Conservation (phyloP, 1,140 invertebrate species). For the Drosophila mauritiana region DNA sequence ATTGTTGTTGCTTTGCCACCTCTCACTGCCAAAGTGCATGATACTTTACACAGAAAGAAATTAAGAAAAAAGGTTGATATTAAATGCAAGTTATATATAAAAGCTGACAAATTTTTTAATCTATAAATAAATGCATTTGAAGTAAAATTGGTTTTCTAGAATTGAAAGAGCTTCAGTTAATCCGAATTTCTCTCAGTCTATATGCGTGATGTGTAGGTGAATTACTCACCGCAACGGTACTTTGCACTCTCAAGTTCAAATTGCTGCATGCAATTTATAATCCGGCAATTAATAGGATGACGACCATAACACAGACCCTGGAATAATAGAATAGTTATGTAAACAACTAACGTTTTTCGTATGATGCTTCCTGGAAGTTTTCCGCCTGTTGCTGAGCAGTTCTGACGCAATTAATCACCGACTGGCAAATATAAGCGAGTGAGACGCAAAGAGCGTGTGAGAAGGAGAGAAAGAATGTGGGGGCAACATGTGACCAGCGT, state of each 20-base stretch:
- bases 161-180: too few species aligned
- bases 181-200: background rate
- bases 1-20: constrained; percentile 61
- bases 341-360: constrained; percentile 19
- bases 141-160: too few species aligned
- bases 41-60: background rate
- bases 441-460: background rate
- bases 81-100: background rate
- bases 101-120: too few species aligned
- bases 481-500: constrained; percentile 67
- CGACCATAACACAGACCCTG: constrained; percentile 64
- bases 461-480: constrained; percentile 1
- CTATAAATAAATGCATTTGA: too few species aligned
- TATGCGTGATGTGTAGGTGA: constrained; percentile 32
- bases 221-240: constrained; percentile 46
- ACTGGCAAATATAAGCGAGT: constrained; percentile 5
- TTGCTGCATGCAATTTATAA: constrained; percentile 67
- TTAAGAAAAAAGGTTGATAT: too few species aligned
- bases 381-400: constrained; percentile 60
- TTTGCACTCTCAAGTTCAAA: constrained; percentile 63
- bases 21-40: constrained; percentile 7
- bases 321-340: constrained; percentile 13
- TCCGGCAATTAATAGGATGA: constrained; percentile 38
- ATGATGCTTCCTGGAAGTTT: constrained; percentile 26
- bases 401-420: constrained; percentile 52